Conservation (phyloP, 1,140 invertebrate species). For the Drepana arcuata region DNA sequence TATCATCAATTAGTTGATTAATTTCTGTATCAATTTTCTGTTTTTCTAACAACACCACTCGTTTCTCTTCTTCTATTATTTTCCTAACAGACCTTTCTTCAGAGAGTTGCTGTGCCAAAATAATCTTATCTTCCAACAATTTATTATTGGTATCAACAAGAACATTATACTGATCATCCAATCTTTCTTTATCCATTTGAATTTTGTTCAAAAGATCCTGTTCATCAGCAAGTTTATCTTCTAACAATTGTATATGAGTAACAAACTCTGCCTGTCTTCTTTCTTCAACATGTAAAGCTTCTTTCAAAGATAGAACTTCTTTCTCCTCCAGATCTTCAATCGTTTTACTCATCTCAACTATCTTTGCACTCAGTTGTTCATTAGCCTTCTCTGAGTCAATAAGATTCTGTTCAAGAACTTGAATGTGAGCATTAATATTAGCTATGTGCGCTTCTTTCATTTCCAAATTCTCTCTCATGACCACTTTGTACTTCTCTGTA, state of each 20-base stretch:
- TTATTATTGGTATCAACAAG: conserved; percentile 18
- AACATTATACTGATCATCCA: conserved; percentile 11
- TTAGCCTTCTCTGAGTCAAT: neutral
- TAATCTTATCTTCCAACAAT: conserved; percentile 23
- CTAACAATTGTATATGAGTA: conserved; percentile 9
- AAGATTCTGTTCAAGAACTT: conserved; percentile 5
- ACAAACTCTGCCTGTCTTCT: neutral
- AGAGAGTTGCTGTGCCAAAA: conserved; percentile 19
- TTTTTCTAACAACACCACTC: conserved; percentile 12
- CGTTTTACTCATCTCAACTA: conserved; percentile 1
- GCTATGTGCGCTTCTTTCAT: conserved; percentile 8
- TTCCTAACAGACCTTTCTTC: conserved; percentile 20
- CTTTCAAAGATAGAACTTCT: neutral
- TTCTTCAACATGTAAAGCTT: neutral
- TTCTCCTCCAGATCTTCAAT: conserved; percentile 2
- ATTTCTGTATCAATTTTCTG: conserved; percentile 11
- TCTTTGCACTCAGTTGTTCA: neutral
- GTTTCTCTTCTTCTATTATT: conserved; percentile 20
- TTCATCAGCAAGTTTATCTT: conserved; percentile 17
- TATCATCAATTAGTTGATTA: conserved; percentile 18
- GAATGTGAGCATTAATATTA: too few species aligned
- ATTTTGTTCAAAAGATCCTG: conserved; percentile 8
- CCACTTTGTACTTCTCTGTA: conserved; percentile 17
- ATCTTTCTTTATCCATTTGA: conserved; percentile 19
- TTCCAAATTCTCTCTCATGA: conserved; percentile 12